Conservation (phyloP, 2,888 invertebrate species). For the Augiades crinisus region DNA sequence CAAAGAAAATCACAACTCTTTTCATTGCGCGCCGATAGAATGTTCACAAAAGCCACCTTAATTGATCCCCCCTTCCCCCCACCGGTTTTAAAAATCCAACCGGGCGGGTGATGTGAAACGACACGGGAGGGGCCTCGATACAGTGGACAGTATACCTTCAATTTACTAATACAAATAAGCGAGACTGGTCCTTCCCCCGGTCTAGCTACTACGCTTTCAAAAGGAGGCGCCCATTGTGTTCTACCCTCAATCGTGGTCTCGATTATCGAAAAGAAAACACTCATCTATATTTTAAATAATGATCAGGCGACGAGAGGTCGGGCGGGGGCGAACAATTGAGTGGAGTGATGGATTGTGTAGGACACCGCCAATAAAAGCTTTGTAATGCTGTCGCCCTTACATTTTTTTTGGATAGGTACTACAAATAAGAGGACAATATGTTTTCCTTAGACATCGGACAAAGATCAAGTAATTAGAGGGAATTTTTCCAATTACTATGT, state of each 20-base stretch:
- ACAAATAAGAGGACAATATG: slow-evolving; percentile 29
- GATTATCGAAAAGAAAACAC: slow-evolving; percentile 81
- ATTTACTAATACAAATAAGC: slow-evolving; percentile 79
- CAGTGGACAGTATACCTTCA: slow-evolving; percentile 70
- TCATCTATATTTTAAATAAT: slow-evolving; percentile 82
- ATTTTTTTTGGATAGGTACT: slow-evolving; percentile 34
- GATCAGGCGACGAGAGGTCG: slow-evolving; percentile 60
- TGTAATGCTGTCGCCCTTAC: slow-evolving; percentile 60
- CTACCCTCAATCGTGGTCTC: slow-evolving; percentile 74
- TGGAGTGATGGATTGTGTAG: slow-evolving; percentile 73
- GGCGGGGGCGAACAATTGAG: slow-evolving; percentile 56
- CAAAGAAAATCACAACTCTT: slow-evolving; percentile 81
- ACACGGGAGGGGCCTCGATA: slow-evolving; percentile 50
- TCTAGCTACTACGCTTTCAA: slow-evolving; percentile 61
- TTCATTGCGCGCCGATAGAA: slow-evolving; percentile 80
- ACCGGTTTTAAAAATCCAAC: slow-evolving; percentile 53
- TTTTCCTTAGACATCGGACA: slow-evolving; percentile 28
- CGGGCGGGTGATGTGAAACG: slow-evolving; percentile 39
- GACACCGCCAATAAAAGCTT: slow-evolving; percentile 61
- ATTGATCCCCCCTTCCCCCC: slow-evolving; percentile 67
- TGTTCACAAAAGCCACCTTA: slow-evolving; percentile 71
- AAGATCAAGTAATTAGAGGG: slow-evolving; percentile 33
- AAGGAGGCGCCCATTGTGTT: slow-evolving; percentile 64
- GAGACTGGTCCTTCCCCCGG: slow-evolving; percentile 55
- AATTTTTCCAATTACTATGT: slow-evolving; percentile 13